A percentile compares a stretch with the other conserved stretches of the same genome.
These are phyloP conservation scores for Phalacrocorax pelagicus DNA, from an alignment of 2,113 vertebrate genomes.

Conservation along the genomic window DNA sequence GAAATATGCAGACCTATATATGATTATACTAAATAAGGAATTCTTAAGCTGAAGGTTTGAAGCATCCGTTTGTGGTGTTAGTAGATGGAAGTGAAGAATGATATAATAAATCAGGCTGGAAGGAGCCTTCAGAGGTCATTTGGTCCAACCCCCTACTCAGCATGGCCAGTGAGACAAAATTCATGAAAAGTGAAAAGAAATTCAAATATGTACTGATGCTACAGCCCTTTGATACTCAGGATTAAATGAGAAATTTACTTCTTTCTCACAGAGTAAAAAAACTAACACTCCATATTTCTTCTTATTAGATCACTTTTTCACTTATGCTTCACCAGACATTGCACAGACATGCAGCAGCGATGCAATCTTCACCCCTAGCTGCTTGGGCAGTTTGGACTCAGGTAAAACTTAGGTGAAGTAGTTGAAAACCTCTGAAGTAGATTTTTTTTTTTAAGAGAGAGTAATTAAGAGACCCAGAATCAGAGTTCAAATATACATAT, in stretches of 20 bases:
- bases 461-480: background rate
- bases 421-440: background rate
- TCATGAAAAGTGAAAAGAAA: background rate
- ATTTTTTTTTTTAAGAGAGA: background rate
- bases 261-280: background rate
- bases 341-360: background rate
- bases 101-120: background rate
- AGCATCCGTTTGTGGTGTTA: background rate
- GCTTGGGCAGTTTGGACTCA: background rate
- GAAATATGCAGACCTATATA: background rate
- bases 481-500: background rate
- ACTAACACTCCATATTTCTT: background rate
- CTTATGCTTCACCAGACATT: background rate
- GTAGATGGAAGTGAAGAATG: background rate
- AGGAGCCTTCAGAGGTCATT: background rate
- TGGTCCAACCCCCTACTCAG: background rate
- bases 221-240: background rate
- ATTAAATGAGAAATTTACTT: background rate
- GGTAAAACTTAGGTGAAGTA: background rate
- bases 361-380: background rate
- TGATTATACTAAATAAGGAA: background rate
- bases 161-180: background rate
- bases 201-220: background rate
- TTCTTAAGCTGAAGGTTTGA: background rate
- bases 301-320: background rate